phyloP scores from a whole-genome alignment of 2,797 vertebrate species.

The Gambusia yucatana region DNA sequence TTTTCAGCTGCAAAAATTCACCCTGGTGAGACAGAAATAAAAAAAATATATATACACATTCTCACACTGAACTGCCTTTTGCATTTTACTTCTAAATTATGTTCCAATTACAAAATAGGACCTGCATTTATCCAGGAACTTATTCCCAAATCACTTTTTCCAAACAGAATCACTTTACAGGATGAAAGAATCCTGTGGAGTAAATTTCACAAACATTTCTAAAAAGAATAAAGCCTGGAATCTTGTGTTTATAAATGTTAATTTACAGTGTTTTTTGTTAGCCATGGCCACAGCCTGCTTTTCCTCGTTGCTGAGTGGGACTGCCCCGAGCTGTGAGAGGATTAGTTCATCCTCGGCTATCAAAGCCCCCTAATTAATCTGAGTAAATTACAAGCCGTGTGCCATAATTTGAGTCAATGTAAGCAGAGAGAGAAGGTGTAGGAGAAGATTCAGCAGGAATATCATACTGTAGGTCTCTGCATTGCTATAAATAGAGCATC shows the following conservation, averaged over 20 bases:
- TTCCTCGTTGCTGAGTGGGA: not conserved
- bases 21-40: not conserved
- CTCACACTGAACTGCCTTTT: not conserved
- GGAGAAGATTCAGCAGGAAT: slow-evolving; percentile 43
- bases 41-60: not conserved
- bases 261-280: slow-evolving; percentile 13
- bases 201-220: not conserved
- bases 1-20: slow-evolving; percentile 25
- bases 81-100: not conserved
- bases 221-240: not conserved
- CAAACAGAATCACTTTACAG: not conserved
- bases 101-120: not conserved
- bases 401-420: slow-evolving; percentile 15
- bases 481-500: slow-evolving; percentile 64
- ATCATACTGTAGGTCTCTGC: slow-evolving; percentile 50
- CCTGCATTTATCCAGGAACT: not conserved
- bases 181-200: not conserved
- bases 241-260: slow-evolving; percentile 29
- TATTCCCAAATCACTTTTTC: not conserved
- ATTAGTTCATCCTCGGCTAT: slow-evolving; percentile 7
- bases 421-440: slow-evolving; percentile 23
- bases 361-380: slow-evolving; percentile 21
- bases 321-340: not conserved
- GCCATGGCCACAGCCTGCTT: slow-evolving; percentile 11
- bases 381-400: slow-evolving; percentile 15